Base-by-base conservation (phyloP, 2,113 vertebrate genomes). In the Kobus ellipsiprymnus region DNA sequence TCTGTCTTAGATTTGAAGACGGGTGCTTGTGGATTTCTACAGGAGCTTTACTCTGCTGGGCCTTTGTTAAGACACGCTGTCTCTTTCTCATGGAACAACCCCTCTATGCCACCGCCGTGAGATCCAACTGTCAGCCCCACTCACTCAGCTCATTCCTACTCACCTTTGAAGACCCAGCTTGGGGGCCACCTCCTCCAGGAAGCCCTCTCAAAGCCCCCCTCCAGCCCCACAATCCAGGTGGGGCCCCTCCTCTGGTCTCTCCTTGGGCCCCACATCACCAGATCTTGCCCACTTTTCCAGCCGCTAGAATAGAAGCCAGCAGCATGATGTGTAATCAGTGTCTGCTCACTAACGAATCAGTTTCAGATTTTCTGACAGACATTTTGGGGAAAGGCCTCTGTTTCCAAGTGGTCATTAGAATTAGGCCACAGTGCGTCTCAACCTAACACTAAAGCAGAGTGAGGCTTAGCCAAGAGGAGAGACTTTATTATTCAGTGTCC, bases 301-400 rank as follows among this genome's bases (percentile, higher is more conserved):
- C 11, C 12, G 2, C 83, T 62, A 21, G 85, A 90, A 74, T 2
- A 82, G 30, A 36, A 44, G 25, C 52, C 48, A 0, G 14, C 3
- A 78, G 48, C 23, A 62, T 11, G 46, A 33, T 19, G 21, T 21
- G 14, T 15, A 17, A 16, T n/a, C n/a, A 36, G 2, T 7, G 67
- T 90, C 81, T 67, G 46, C 95, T 85, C 85, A 52, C 40, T 30
- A 13, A 93, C 36, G 44, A 89, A 77, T 71, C 21, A 27, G 71
- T 71, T 89, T 83, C 33, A 60, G 60, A 71, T 90, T 91, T 71
- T 57, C 57, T 40, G 25, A 91, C 3, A 84, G 92, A 64, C 23
- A 15, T 93, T 95, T 95, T 59, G 67, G 55, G 86, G 67, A 96
- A 95, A 86, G 60, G 46, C 14, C 14, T 60, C 62, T 86, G 48